phyloP scores from a whole-genome alignment of 2,113 vertebrate genomes.

The Oxyura jamaicensis region DNA sequence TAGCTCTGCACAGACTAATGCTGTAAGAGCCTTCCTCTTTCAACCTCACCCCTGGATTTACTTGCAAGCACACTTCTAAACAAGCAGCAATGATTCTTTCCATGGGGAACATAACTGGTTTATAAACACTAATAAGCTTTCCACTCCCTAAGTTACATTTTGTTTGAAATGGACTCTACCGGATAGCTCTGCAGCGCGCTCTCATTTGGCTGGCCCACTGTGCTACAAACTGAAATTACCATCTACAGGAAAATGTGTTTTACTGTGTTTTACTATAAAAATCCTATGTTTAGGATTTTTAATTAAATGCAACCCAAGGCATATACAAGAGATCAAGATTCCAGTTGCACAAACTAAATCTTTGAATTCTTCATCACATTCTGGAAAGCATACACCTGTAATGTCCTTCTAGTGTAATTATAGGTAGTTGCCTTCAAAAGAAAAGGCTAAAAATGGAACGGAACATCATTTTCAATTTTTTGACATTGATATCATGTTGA shows the following conservation, averaged over 20 bases:
- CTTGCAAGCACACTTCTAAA: background rate
- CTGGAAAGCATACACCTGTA: background rate
- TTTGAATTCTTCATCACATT: background rate
- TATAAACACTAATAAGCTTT: background rate
- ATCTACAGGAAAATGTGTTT: background rate
- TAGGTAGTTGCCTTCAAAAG: background rate
- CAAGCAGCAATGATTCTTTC: background rate
- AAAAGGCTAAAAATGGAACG: background rate
- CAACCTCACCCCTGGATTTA: background rate
- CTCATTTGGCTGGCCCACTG: background rate
- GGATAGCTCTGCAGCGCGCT: fast-evolving
- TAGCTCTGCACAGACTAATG: background rate
- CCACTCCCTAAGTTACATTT: background rate
- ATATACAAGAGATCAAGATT: background rate
- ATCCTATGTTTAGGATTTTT: background rate
- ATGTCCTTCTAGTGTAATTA: background rate
- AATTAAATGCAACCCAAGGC: background rate
- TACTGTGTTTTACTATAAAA: background rate
- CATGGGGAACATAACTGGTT: background rate
- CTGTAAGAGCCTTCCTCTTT: background rate
- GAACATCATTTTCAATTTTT: background rate
- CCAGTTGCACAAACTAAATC: background rate
- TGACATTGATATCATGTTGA: background rate
- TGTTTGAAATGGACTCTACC: background rate
- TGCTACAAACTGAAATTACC: background rate